Percentiles rank a stretch among this genome's conserved stretches.
Evolutionary conservation across 2,888 invertebrate genomes (phyloP).

Genomic region (Platypus cylindrus): DNA sequence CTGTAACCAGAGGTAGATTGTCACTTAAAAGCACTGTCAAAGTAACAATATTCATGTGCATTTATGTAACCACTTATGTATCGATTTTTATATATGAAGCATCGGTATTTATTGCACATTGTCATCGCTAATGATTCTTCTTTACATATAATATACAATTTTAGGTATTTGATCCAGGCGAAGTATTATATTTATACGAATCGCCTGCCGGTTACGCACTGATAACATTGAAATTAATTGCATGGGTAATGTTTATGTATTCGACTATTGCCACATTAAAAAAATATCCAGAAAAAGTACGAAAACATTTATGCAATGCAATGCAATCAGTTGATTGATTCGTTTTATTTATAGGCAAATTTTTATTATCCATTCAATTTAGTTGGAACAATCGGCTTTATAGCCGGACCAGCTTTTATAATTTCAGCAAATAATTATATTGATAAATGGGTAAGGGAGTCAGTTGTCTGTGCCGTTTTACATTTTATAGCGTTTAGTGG

Average conservation of each 20-base stretch:
- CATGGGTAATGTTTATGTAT: conserved; percentile 73
- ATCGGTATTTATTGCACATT: conserved; percentile 39
- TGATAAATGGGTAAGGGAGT: conserved; percentile 61
- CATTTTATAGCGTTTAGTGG: conserved; percentile 49
- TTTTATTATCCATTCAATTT: conserved; percentile 78
- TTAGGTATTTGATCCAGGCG: conserved; percentile 70
- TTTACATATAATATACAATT: conserved; percentile 3
- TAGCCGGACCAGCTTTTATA: conserved; percentile 68
- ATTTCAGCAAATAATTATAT: conserved; percentile 66
- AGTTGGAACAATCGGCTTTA: conserved; percentile 77
- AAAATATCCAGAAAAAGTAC: conserved; percentile 69
- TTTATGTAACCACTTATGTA: conserved; percentile 60
- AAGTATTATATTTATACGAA: conserved; percentile 82
- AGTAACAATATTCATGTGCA: conserved; percentile 66
- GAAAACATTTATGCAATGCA: neutral
- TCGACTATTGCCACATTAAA: conserved; percentile 59
- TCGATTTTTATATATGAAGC: conserved; percentile 71
- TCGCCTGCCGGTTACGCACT: conserved; percentile 80
- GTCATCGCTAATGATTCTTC: neutral
- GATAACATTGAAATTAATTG: conserved; percentile 57
- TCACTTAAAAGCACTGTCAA: conserved; percentile 60
- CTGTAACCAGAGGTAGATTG: conserved; percentile 74
- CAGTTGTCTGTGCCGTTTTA: conserved; percentile 54
- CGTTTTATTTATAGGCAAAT: too few relatives aligned
- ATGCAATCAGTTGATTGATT: too few relatives aligned